phyloP scores from a whole-genome alignment of 1,140 invertebrate species.

The Bombus superbus region DNA sequence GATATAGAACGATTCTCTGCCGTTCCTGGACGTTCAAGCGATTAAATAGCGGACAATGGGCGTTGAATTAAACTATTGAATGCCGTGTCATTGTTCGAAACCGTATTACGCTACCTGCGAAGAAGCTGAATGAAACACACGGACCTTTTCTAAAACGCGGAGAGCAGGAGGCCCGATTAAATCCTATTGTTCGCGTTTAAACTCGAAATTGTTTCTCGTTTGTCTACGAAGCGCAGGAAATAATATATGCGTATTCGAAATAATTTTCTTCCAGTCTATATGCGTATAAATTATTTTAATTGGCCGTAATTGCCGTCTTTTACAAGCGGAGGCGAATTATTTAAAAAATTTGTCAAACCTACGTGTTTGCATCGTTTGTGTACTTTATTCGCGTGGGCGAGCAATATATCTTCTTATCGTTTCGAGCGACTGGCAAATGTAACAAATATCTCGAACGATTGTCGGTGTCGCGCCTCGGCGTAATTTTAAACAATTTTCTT shows the following conservation, averaged over 20 bases:
- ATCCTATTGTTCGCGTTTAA: background rate
- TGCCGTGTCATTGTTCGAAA: constrained; percentile 21
- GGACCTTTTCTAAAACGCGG: background rate
- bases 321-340: too few relatives aligned
- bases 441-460: too few relatives aligned
- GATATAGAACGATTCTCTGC: background rate
- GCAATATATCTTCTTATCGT: too few relatives aligned
- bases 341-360: too few relatives aligned
- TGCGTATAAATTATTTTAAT: too few relatives aligned
- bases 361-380: too few relatives aligned
- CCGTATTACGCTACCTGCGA: constrained; percentile 8
- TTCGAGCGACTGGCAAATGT: too few relatives aligned
- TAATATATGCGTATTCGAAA: background rate
- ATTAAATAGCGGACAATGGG: constrained; percentile 31
- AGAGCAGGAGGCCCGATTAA: background rate
- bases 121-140: background rate
- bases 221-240: background rate
- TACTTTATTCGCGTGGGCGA: too few relatives aligned
- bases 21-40: background rate
- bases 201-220: background rate
- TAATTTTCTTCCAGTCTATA: background rate
- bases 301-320: too few relatives aligned
- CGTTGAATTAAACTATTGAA: constrained; percentile 36
- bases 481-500: background rate
- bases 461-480: too few relatives aligned